Evolutionary conservation across 35 echinoderm and acorn worm species (phyloP).

Genomic region (Lytechinus pictus): DNA sequence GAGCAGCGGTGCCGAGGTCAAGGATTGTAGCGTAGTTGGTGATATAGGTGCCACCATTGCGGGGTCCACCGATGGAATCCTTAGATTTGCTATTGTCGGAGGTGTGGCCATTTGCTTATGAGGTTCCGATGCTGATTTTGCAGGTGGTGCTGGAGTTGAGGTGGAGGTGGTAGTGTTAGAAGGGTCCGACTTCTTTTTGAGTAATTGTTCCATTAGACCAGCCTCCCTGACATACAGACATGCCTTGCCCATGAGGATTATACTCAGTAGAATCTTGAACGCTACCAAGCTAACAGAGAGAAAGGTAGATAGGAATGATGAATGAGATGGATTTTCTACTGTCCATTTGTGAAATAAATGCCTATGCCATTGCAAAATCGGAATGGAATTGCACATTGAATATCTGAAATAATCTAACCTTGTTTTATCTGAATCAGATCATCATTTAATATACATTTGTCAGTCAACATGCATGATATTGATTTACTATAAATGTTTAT

Average conservation of each 20-base stretch:
- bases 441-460: no score
- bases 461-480: no score
- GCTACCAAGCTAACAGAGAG: conserved; percentile 55
- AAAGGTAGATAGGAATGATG: neutral
- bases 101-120: neutral
- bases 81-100: neutral
- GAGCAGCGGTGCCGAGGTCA: conserved; percentile 47
- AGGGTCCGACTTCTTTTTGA: conserved; percentile 23
- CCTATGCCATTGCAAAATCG: no score
- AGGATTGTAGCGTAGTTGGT: conserved; percentile 13
- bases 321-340: neutral
- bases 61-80: neutral
- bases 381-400: no score
- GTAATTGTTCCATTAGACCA: conserved; percentile 22
- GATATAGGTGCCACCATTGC: neutral
- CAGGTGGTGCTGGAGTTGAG: neutral
- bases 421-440: no score
- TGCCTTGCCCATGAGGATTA: conserved; percentile 71
- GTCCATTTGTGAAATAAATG: no score
- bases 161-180: neutral
- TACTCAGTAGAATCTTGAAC: conserved; percentile 73
- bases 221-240: conserved; percentile 68
- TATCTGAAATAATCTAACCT: no score
- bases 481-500: no score
- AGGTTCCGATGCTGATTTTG: neutral